A percentile compares a stretch with the other conserved stretches of the same genome.
Conservation (phyloP, 2,888 invertebrate genomes). For the Lithodes maja region DNA sequence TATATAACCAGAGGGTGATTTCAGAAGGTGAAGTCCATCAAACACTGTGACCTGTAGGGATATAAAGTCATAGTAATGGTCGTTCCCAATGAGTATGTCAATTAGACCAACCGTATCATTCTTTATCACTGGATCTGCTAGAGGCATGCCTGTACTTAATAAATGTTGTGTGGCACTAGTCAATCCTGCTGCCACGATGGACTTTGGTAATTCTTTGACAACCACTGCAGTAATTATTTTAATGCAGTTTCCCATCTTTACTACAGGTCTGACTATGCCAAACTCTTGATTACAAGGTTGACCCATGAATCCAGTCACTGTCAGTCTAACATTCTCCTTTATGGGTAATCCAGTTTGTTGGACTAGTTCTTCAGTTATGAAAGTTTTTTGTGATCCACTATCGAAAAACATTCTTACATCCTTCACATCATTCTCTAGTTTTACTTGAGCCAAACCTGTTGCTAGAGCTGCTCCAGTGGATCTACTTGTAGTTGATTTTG, state of each 20-base stretch:
- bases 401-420: constrained; percentile 15
- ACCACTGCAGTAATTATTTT: constrained; percentile 18
- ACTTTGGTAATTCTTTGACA: background rate
- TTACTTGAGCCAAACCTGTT: background rate
- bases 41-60: background rate
- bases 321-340: background rate
- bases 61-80: constrained; percentile 21
- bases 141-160: background rate
- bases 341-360: background rate
- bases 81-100: background rate
- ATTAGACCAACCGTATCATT: constrained; percentile 5
- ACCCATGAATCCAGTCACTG: constrained; percentile 22
- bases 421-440: background rate
- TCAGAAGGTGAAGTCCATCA: constrained; percentile 8
- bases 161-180: background rate
- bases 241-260: background rate
- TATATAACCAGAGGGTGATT: background rate
- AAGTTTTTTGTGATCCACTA: constrained; percentile 7
- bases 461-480: constrained; percentile 9
- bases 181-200: constrained; percentile 5
- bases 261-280: constrained; percentile 6
- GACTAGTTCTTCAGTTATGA: constrained; percentile 10
- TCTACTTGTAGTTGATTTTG: background rate
- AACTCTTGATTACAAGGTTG: background rate
- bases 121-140: background rate